Percentiles rank a stretch among this genome's conserved stretches.
Evolutionary conservation across 2,113 vertebrate species (phyloP).

Genomic region (Gallinago jamesoni): DNA sequence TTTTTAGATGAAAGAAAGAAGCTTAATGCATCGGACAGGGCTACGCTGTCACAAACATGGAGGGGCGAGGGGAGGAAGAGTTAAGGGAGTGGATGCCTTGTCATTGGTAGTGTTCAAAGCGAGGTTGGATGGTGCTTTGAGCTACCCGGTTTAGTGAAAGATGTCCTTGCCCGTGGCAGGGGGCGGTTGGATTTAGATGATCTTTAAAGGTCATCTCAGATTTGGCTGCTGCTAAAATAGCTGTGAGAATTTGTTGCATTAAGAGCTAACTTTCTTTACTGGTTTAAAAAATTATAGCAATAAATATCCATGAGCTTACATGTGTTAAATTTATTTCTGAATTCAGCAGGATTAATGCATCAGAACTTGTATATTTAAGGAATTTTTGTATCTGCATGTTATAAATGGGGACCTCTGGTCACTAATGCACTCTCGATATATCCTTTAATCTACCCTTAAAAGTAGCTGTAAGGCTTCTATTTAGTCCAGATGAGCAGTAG

Average conservation of each 20-base stretch:
- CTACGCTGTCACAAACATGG: not conserved
- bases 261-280: not conserved
- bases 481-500: not conserved
- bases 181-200: no score
- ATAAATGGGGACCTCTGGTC: not conserved
- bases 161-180: no score
- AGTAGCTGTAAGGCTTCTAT: not conserved
- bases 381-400: not conserved
- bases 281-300: not conserved
- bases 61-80: not conserved
- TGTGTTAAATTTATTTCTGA: not conserved
- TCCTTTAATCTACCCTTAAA: not conserved
- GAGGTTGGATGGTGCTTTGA: no score
- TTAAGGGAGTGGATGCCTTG: not conserved
- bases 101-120: no score
- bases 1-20: constrained; percentile 12
- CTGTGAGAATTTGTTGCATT: not conserved
- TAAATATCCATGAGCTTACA: not conserved
- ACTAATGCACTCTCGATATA: not conserved
- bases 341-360: not conserved
- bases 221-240: not conserved
- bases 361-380: not conserved
- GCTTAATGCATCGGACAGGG: not conserved
- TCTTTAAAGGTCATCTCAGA: not conserved
- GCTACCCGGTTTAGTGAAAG: no score